These are phyloP conservation scores for Sebastes umbrosus DNA, from an alignment of 2,797 vertebrate genomes.

Conservation along the genomic window DNA sequence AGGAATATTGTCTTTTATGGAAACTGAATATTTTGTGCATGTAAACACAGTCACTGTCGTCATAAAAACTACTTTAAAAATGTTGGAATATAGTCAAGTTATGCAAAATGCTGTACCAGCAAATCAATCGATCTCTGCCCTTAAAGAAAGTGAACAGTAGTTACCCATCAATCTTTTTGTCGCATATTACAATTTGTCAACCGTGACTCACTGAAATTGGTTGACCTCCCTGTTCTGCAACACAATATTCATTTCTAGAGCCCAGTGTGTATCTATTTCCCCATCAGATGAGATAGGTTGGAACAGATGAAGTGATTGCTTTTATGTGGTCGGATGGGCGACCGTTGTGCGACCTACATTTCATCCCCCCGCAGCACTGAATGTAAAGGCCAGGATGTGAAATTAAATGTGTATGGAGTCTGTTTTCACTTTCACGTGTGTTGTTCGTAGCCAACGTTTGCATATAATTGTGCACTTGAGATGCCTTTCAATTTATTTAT, in stretches of 20 bases:
- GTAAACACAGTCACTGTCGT: not conserved
- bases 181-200: conserved; percentile 39
- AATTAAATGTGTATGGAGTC: conserved; percentile 40
- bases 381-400: conserved; percentile 37
- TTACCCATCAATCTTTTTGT: conserved; percentile 38
- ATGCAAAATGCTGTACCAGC: not conserved
- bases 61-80: not conserved
- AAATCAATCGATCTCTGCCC: conserved; percentile 11
- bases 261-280: conserved; percentile 35
- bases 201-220: conserved; percentile 12
- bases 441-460: conserved; percentile 1
- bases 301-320: conserved; percentile 62
- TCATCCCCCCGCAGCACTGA: conserved; percentile 31
- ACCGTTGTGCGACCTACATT: conserved; percentile 40
- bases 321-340: conserved; percentile 59
- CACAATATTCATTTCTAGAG: conserved; percentile 23
- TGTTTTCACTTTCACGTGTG: conserved; percentile 10
- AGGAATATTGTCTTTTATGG: not conserved
- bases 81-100: not conserved
- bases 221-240: conserved; percentile 28
- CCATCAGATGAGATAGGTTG: conserved; percentile 44
- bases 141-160: not conserved
- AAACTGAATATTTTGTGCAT: not conserved
- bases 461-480: not conserved
- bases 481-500: not conserved